Evolutionary conservation across 2,797 vertebrate genomes (phyloP), one percentile per base, ranked within the genome.

Genomic region (Pipistrellus pipistrellus): DNA sequence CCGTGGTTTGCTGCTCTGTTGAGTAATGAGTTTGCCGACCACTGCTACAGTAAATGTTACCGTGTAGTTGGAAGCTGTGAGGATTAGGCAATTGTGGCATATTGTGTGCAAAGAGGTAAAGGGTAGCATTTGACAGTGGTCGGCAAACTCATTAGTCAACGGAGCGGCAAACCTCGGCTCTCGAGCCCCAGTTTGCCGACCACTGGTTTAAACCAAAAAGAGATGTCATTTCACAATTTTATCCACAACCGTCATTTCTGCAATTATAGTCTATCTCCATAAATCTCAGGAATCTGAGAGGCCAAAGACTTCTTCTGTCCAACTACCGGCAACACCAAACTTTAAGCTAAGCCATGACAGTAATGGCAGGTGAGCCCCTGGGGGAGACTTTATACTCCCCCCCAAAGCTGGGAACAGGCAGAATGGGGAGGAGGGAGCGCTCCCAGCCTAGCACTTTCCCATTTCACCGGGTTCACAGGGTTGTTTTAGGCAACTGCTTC

Each of bases 401-500:
- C 82, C 57, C 9, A 10, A 14, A 18, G 57, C 53, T 5, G 18
- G 20, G 13, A 81, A 64, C 12, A 18, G 12, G 13, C 9, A 9
- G 64, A 35, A 27, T 3, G 20, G 15, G 86, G 1, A 77, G 38
- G 14, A 17, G 14, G 15, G 38, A 18, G 25, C 35, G 30, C 5
- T 14, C 14, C 25, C 69, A 25, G 38, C 69, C 44, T 30, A 32
- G 27, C 3, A 5, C 62, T 76, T 75, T 38, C 55, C 62, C 35
- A 18, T 64, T 32, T 90, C 30, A 6, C 20, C n/a, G 9, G 13
- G 48, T 13, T 62, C 38, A 17, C 55, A 85, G 68, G 38, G 59
- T 78, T 85, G 71, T 84, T 75, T 88, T 80, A 73, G 85, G 71
- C 88, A 48, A 57, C 77, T 55, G 21, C 86, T 90, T 55, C 92